Conservation (phyloP, 2,888 invertebrate species). For the Thymelicus lineola region DNA sequence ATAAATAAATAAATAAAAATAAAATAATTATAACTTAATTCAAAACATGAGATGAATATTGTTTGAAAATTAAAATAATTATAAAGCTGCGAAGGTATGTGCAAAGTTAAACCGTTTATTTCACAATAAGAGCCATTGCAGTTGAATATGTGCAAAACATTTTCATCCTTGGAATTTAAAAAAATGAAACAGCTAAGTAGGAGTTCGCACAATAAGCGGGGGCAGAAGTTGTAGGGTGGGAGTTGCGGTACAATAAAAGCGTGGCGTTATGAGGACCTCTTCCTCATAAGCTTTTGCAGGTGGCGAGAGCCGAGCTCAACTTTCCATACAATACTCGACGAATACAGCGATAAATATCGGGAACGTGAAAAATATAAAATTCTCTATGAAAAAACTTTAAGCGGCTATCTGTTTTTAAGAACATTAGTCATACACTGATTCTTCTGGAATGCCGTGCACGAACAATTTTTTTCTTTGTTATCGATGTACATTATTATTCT, state of each 20-base stretch:
- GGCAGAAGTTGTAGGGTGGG: slow-evolving; percentile 55
- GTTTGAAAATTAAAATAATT: not conserved
- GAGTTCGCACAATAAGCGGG: slow-evolving; percentile 59
- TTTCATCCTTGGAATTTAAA: slow-evolving; percentile 39
- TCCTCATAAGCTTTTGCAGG: slow-evolving; percentile 72
- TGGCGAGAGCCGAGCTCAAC: slow-evolving; percentile 52
- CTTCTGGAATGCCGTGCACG: not conserved
- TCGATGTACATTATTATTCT: slow-evolving; percentile 21
- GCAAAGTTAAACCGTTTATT: slow-evolving; percentile 17
- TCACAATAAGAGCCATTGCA: not conserved
- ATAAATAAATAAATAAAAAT: no score
- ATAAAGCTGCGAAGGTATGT: slow-evolving; percentile 3
- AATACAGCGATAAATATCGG: slow-evolving; percentile 56
- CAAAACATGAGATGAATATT: not conserved
- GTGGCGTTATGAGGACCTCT: slow-evolving; percentile 52
- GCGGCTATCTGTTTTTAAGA: slow-evolving; percentile 42
- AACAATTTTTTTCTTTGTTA: slow-evolving; percentile 26
- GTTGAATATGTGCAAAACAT: slow-evolving; percentile 32
- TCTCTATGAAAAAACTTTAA: slow-evolving; percentile 49
- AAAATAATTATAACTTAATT: no score
- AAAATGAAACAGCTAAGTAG: slow-evolving; percentile 43
- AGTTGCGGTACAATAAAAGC: slow-evolving; percentile 61
- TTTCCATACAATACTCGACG: slow-evolving; percentile 57
- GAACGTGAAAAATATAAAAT: slow-evolving; percentile 55
- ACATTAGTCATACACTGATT: slow-evolving; percentile 33